Evolutionary conservation across 2,797 vertebrate genomes (phyloP), one percentile per base, ranked within the genome.

Genomic region (Tragopan temminckii): DNA sequence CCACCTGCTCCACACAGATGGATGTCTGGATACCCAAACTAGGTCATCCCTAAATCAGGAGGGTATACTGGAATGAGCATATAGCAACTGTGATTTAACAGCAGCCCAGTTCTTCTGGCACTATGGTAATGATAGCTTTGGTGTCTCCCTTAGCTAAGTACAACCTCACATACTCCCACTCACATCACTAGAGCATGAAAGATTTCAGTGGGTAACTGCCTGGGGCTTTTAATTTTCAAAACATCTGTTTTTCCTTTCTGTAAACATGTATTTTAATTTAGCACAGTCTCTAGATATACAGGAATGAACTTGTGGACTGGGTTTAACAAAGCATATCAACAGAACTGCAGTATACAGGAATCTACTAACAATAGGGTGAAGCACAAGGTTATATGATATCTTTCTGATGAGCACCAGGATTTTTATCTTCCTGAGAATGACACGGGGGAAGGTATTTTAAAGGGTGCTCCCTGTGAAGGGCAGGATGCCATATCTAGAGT

Each of bases 1-100:
- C 48, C 42, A 19, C 35, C 16, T 83, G 31, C 35, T 83, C 48
- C 42, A 21, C 35, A 16, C 0, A 46, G 35, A 13, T 52, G 27
- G 19, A 18, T 8, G 1, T 19, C 9, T 27, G 59, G 45, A 19
- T 78, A 48, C 27, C 33, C 67, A 76, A 76, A 81, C 21, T 69
- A 86, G 95, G 89, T 91, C 85, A 90, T 31, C 58, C 52, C 84
- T 58, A 69, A 68, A 36, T 58, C n/a, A 45, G 78, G 43, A 52
- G n/a, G 50, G 11, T 52, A 9, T 67, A 48, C 29, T 45, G 85
- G 14, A 64, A 58, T 71, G 81, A 92, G 64, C 63, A 52, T 13
- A 23, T 8, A 52, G 55, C 21, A 45, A 10, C 36, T 42, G 21
- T 2, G 15, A 63, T 85, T 91, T 78, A 88, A 68, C 5, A 2